Percentiles rank a stretch among this genome's conserved stretches.
These are phyloP conservation scores for Pangasius mekongensis DNA, from an alignment of 2,797 vertebrate genomes.

Conservation along the genomic window DNA sequence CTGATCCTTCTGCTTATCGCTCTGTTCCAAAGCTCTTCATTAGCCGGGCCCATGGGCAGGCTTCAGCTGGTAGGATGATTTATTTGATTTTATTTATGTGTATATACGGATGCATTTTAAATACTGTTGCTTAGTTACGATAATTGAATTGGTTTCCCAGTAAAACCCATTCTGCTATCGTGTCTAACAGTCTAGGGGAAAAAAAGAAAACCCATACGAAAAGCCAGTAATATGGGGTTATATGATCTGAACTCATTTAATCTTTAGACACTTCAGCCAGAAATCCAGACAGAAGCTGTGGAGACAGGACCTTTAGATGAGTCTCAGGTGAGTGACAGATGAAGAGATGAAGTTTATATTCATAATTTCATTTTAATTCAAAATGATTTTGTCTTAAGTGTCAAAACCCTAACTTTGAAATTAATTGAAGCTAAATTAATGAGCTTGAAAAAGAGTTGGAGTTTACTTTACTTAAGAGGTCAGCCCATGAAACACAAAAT, in stretches of 20 bases:
- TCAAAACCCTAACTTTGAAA: not conserved
- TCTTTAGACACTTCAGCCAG: constrained; percentile 15
- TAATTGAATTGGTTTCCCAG: not conserved
- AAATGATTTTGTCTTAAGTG: not conserved
- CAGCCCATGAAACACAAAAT: not conserved
- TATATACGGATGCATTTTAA: not conserved
- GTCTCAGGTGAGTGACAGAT: constrained; percentile 27
- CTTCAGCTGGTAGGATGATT: constrained; percentile 44
- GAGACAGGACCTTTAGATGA: constrained; percentile 8
- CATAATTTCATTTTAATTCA: not conserved
- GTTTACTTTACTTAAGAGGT: not conserved
- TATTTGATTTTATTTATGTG: not conserved
- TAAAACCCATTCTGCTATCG: not conserved
- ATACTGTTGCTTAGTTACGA: not conserved
- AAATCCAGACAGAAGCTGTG: constrained; percentile 25
- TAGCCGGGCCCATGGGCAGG: constrained; percentile 39
- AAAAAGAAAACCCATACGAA: not conserved
- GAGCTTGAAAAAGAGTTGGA: not conserved
- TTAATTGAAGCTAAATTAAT: not conserved
- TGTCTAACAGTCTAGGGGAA: not conserved
- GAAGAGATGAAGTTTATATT: no score
- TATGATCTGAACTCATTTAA: not conserved
- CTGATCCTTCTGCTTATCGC: constrained; percentile 46
- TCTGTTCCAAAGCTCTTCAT: constrained; percentile 20
- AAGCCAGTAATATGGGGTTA: not conserved